phyloP scores from a whole-genome alignment of 2,888 invertebrate species.

The Rhodophaea formosa region DNA sequence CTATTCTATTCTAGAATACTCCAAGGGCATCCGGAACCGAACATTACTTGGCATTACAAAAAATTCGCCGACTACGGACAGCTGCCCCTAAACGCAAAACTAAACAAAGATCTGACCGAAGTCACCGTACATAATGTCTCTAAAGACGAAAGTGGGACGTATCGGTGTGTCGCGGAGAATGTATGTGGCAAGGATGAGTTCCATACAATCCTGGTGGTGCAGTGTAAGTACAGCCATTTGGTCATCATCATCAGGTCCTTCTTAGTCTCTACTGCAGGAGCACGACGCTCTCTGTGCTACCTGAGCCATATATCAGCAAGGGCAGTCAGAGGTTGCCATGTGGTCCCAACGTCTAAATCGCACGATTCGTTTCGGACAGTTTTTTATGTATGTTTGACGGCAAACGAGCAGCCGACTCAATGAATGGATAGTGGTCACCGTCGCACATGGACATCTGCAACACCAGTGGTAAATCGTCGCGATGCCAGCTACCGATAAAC shows the following conservation, averaged over 20 bases:
- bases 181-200: constrained; percentile 53
- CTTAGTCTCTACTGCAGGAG: no score
- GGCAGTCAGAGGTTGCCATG: no score
- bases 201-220: constrained; percentile 50
- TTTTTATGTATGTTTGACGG: no score
- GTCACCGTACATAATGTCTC: constrained; percentile 44
- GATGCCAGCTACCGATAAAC: constrained; percentile 32
- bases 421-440: no score
- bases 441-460: no score
- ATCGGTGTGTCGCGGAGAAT: constrained; percentile 62
- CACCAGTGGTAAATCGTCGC: no score
- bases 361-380: no score
- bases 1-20: constrained; percentile 41
- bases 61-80: constrained; percentile 31
- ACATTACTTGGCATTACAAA: constrained; percentile 51
- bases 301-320: no score
- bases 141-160: constrained; percentile 49
- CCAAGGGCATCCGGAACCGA: constrained; percentile 58
- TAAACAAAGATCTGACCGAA: constrained; percentile 31
- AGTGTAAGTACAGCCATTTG: constrained; percentile 53
- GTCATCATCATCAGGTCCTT: no score
- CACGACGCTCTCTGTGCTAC: no score
- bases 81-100: constrained; percentile 31
- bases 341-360: no score
- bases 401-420: no score